These are phyloP conservation scores for Papilio protenor DNA, from an alignment of 2,888 invertebrate genomes.

Conservation along the genomic window DNA sequence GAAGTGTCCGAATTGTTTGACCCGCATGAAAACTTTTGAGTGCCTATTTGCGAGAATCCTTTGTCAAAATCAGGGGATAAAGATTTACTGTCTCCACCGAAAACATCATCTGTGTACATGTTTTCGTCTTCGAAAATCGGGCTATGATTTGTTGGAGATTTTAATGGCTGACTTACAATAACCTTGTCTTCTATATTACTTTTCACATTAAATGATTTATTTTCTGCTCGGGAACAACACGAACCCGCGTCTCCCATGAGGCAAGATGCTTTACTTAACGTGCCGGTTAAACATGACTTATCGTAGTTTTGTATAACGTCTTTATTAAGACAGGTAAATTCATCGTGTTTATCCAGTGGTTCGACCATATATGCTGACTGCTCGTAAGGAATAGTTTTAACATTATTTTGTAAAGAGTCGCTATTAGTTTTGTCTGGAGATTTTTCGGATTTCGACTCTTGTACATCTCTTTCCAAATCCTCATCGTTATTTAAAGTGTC, in stretches of 20 bases:
- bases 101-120: slow-evolving; percentile 85
- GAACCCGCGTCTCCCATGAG: slow-evolving; percentile 77
- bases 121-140: slow-evolving; percentile 86
- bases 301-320: slow-evolving; percentile 78
- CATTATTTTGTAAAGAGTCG: slow-evolving; percentile 67
- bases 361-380: slow-evolving; percentile 82
- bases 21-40: slow-evolving; percentile 80
- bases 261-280: slow-evolving; percentile 77
- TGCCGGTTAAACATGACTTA: slow-evolving; percentile 77
- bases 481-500: slow-evolving; percentile 87
- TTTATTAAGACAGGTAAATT: slow-evolving; percentile 70
- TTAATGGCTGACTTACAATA: slow-evolving; percentile 85
- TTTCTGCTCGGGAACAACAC: slow-evolving; percentile 76
- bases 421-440: slow-evolving; percentile 65
- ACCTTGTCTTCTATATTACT: slow-evolving; percentile 80
- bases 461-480: slow-evolving; percentile 83
- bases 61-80: slow-evolving; percentile 84
- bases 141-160: slow-evolving; percentile 85
- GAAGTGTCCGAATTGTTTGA: slow-evolving; percentile 87
- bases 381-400: slow-evolving; percentile 77
- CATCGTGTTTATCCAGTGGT: slow-evolving; percentile 74
- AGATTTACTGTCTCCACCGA: slow-evolving; percentile 85
- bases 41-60: slow-evolving; percentile 70
- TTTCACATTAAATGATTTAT: slow-evolving; percentile 70
- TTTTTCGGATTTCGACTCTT: slow-evolving; percentile 78